A percentile compares a stretch with the other conserved stretches of the same genome.
Conservation (phyloP, 2,888 invertebrate genomes). For the Hetaerina titia region DNA sequence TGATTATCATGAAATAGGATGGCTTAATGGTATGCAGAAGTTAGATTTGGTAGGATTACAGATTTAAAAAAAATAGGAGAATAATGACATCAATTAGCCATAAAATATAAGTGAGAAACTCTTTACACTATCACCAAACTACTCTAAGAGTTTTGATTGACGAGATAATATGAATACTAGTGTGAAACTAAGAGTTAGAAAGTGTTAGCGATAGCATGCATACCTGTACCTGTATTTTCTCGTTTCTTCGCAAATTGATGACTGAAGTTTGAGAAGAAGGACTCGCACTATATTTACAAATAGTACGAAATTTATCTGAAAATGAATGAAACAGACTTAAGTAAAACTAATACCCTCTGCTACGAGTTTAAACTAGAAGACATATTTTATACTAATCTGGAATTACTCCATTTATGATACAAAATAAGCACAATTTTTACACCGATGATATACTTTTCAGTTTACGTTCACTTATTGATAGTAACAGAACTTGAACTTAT, state of each 20-base stretch:
- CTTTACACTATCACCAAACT: neutral
- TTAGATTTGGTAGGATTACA: neutral
- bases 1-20: neutral
- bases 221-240: conserved; percentile 82
- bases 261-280: conserved; percentile 80
- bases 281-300: conserved; percentile 82
- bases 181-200: neutral
- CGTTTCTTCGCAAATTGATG: conserved; percentile 80
- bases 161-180: neutral
- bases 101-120: neutral
- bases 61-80: neutral
- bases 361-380: too few species aligned
- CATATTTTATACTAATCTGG: too few species aligned
- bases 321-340: conserved; percentile 68
- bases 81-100: neutral
- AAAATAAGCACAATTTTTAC: too few species aligned
- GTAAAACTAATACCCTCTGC: too few species aligned
- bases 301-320: conserved; percentile 82
- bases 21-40: neutral
- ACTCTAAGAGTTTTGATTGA: neutral
- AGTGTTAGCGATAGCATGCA: conserved; percentile 69
- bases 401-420: too few species aligned
- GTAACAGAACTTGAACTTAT: too few species aligned
- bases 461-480: too few species aligned
- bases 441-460: too few species aligned